Conservation (phyloP, 2,113 vertebrate genomes). For the Neodontobutis hainanensis region DNA sequence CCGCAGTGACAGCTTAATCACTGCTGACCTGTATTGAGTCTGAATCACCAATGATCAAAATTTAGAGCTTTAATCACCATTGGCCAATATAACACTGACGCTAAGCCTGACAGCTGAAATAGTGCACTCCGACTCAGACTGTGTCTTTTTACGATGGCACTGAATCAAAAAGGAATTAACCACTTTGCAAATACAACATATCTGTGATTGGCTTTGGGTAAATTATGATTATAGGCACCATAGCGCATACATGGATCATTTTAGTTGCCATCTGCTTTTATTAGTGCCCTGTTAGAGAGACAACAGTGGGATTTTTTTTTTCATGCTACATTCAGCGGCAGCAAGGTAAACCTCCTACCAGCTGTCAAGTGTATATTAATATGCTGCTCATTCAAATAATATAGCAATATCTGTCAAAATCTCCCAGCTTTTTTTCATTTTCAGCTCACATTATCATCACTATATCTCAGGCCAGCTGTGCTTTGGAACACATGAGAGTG, state of each 20-base stretch:
- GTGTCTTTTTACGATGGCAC: constrained; percentile 56
- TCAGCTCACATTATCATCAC: constrained; percentile 23
- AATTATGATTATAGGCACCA: constrained; percentile 48
- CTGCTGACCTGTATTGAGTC: constrained; percentile 41
- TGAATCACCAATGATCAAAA: constrained; percentile 52
- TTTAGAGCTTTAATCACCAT: constrained; percentile 64
- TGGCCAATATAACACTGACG: constrained; percentile 29
- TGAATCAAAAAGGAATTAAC: constrained; percentile 63
- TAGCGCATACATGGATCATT: constrained; percentile 38
- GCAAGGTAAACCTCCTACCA: constrained; percentile 25
- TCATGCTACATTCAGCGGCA: constrained; percentile 8
- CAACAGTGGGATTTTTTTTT: neutral
- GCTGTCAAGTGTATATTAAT: constrained; percentile 17
- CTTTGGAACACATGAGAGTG: constrained; percentile 13
- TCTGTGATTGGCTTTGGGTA: constrained; percentile 40
- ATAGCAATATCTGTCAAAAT: constrained; percentile 20
- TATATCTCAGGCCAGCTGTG: constrained; percentile 27
- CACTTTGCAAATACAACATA: constrained; percentile 69
- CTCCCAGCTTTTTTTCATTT: constrained; percentile 21
- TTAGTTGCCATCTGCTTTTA: constrained; percentile 51
- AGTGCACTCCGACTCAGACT: constrained; percentile 35
- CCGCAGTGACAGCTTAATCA: constrained; percentile 59
- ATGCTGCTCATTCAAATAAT: constrained; percentile 23
- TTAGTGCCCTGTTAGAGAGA: constrained; percentile 31
- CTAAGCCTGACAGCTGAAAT: constrained; percentile 51